A percentile compares a stretch with the other conserved stretches of the same genome.
These are phyloP conservation scores for Ptychochromis oligacanthus DNA, from an alignment of 2,113 vertebrate genomes.

Conservation along the genomic window DNA sequence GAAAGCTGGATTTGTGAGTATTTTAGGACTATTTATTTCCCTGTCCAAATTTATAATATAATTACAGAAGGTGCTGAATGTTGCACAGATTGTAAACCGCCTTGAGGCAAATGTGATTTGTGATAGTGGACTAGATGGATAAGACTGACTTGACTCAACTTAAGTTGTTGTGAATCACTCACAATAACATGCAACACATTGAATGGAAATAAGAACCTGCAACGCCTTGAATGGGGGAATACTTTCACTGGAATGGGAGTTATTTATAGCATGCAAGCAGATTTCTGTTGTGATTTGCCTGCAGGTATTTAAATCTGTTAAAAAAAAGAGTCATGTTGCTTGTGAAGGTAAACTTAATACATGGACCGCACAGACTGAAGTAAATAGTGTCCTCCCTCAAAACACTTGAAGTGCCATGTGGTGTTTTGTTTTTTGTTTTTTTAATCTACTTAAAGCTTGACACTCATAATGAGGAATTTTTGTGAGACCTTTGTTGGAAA, in stretches of 20 bases:
- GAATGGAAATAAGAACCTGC: constrained; percentile 16
- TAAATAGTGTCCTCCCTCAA: not conserved
- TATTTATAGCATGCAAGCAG: constrained; percentile 14
- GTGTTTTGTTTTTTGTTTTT: constrained; percentile 1
- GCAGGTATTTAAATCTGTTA: not conserved
- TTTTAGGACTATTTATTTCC: not conserved
- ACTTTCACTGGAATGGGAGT: not conserved
- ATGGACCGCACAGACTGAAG: not conserved
- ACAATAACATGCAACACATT: constrained; percentile 19
- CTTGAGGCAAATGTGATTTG: not conserved
- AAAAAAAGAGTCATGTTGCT: not conserved
- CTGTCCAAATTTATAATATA: not conserved
- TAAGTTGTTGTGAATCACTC: constrained; percentile 14
- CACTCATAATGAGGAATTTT: not conserved
- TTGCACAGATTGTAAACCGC: not conserved
- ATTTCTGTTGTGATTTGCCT: constrained; percentile 1
- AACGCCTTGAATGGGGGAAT: not conserved
- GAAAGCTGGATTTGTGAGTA: not conserved
- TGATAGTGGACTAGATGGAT: not conserved
- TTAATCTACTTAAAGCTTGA: not conserved
- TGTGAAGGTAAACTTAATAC: not conserved
- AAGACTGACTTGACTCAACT: not conserved
- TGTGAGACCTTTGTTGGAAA: not conserved
- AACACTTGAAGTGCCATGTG: not conserved
- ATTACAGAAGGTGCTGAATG: not conserved